Evolutionary conservation across 2,888 invertebrate species (phyloP), one percentile per base, ranked within the genome.

Genomic region (Dasypogon diadema): DNA sequence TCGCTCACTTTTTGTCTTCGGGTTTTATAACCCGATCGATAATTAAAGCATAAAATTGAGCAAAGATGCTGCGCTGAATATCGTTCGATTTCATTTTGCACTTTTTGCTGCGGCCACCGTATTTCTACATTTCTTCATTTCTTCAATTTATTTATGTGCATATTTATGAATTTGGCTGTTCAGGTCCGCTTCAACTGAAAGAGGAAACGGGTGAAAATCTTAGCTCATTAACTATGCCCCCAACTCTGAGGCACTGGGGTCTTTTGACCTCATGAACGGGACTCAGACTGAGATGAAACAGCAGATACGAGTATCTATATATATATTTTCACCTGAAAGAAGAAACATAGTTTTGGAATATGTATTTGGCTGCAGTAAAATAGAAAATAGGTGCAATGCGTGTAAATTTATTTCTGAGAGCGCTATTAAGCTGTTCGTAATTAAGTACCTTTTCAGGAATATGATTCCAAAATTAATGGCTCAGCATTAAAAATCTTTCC

Each of bases 91-190:
- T 56, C 55, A n/a, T 24, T n/a, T 58, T 30, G 30, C 58, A 58
- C 58, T 58, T 58, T 58, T 58, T 58, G 58, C 58, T 58, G 58
- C 30, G 58, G 30, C 6, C 56, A 56, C 2, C 24, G n/a, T 24
- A 30, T 58, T 58, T 58, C 30, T 30, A 6, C 22, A 55, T 21
- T n/a, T 55, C 24, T 55, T 21, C 3, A n/a, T 55, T 55, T 55
- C 22, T 26, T 58, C 26, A 26, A 30, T 58, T 58, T 58, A 24
- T 58, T 30, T 30, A 30, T 30, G 30, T 58, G 30, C 58, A 58
- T 58, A 58, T 58, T 58, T 26, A 58, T 26, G 22, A 55, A n/a
- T n/a, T n/a, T n/a, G 22, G 55, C 26, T 26, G 30, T 30, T 58
- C 30, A 58, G n/a, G 26, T 8, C 16, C 12, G 26, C 30, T 24